phyloP scores from a whole-genome alignment of 1,140 invertebrate species.

The Antheraea pernyi region DNA sequence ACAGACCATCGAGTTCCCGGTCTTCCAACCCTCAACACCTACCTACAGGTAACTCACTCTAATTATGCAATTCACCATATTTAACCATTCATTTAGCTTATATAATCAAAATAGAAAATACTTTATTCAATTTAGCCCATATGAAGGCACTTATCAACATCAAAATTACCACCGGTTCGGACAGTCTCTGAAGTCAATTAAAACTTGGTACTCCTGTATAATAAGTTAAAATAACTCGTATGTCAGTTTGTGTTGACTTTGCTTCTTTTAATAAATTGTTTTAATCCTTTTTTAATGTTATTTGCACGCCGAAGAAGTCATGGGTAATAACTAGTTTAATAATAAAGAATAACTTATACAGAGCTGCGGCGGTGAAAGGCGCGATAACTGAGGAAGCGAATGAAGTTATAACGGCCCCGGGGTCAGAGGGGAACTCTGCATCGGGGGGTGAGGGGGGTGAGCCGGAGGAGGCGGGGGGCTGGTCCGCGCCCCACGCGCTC shows the following conservation, averaged over 20 bases:
- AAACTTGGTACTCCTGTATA: too few relatives aligned
- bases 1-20: conserved; percentile 87
- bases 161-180: too few relatives aligned
- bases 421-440: conserved; percentile 18
- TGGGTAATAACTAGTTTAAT: too few relatives aligned
- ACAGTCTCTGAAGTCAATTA: too few relatives aligned
- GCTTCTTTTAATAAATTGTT: too few relatives aligned
- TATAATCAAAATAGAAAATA: too few relatives aligned
- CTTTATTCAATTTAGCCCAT: too few relatives aligned
- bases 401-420: conserved; percentile 19
- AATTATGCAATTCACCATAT: background rate
- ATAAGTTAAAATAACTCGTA: too few relatives aligned
- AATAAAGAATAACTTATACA: conserved; percentile 10
- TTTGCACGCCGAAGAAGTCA: too few relatives aligned
- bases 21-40: conserved; percentile 91
- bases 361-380: conserved; percentile 45
- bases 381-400: conserved; percentile 29
- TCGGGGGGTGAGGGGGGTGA: conserved; percentile 23
- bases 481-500: conserved; percentile 52
- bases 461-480: conserved; percentile 23
- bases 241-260: too few relatives aligned
- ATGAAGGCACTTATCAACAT: too few relatives aligned
- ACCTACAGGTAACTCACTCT: conserved; percentile 62
- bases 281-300: too few relatives aligned
- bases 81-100: background rate